phyloP scores from a whole-genome alignment of 2,888 invertebrate genomes.

The Hirtodrosophila alboralis region DNA sequence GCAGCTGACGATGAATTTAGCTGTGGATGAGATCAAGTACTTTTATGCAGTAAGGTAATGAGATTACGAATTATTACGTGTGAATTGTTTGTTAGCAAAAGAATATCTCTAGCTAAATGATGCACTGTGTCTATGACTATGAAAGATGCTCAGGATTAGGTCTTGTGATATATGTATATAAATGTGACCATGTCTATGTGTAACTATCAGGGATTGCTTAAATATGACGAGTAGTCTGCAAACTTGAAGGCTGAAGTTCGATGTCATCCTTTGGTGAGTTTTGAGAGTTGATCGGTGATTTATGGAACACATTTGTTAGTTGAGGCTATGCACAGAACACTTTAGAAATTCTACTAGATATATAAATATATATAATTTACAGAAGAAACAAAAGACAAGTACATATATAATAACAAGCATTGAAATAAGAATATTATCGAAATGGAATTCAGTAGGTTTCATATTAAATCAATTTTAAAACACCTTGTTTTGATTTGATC shows the following conservation, averaged over 20 bases:
- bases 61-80: conserved; percentile 56
- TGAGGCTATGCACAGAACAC: no score
- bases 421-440: no score
- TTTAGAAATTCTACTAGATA: no score
- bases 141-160: conserved; percentile 11
- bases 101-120: conserved; percentile 39
- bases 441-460: no score
- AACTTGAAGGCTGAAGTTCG: conserved; percentile 9
- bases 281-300: conserved; percentile 21
- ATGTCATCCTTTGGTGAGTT: conserved; percentile 20
- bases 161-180: conserved; percentile 9
- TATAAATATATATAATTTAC: no score
- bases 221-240: conserved; percentile 4
- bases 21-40: conserved; percentile 82
- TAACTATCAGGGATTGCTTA: conserved; percentile 16
- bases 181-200: conserved; percentile 6
- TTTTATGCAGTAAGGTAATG: conserved; percentile 84
- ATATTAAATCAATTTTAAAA: no score
- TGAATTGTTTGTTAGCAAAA: conserved; percentile 41
- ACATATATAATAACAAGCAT: no score
- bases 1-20: conserved; percentile 67
- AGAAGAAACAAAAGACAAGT: no score
- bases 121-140: conserved; percentile 9
- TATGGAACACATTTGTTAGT: conserved; percentile 17
- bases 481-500: no score